Evolutionary conservation across 2,797 vertebrate species (phyloP).

Genomic region (Ceyx erithaca): DNA sequence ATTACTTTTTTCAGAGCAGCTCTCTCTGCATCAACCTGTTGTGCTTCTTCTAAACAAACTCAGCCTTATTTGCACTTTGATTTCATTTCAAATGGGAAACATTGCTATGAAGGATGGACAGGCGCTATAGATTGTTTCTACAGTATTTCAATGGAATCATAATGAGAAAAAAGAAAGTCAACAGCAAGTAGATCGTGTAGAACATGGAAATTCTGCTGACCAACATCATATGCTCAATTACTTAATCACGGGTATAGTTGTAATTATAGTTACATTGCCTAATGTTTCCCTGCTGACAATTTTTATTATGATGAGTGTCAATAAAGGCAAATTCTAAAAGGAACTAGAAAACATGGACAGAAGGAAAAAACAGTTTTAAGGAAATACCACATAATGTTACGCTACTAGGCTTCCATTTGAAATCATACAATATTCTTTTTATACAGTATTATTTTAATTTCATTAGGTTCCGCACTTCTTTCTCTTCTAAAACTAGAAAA

Average conservation of each 20-base stretch:
- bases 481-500: neutral
- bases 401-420: neutral
- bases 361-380: neutral
- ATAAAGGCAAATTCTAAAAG: neutral
- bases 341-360: neutral
- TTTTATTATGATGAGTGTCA: neutral
- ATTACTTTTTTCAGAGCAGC: neutral
- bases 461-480: neutral
- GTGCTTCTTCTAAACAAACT: conserved; percentile 8
- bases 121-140: neutral
- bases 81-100: conserved; percentile 22
- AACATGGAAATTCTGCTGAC: neutral
- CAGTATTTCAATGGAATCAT: neutral
- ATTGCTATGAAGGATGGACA: neutral
- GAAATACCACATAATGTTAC: neutral
- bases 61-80: neutral
- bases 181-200: neutral
- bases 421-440: neutral
- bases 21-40: conserved; percentile 15
- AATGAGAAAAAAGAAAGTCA: neutral
- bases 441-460: neutral
- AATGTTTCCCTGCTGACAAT: neutral
- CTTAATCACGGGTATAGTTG: neutral
- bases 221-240: neutral
- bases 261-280: neutral